A percentile compares a stretch with the other conserved stretches of the same genome.
These are phyloP conservation scores for Bovichtus diacanthus DNA, from an alignment of 2,797 vertebrate genomes.

Conservation along the genomic window DNA sequence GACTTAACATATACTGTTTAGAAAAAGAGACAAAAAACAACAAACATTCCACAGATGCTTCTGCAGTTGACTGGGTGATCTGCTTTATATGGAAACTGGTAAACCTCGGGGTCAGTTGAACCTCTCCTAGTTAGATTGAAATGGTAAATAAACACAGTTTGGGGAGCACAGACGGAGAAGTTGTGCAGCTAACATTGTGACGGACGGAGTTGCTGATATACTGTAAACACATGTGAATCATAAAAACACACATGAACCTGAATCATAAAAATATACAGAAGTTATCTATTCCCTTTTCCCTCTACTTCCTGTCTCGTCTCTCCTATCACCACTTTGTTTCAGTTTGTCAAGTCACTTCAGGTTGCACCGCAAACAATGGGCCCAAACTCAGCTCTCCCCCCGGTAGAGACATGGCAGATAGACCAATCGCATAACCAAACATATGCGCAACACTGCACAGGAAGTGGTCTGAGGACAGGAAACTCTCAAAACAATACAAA, in stretches of 20 bases:
- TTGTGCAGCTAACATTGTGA: conserved; percentile 19
- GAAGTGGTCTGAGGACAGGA: conserved; percentile 79
- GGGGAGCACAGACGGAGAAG: conserved; percentile 22
- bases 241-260: not conserved
- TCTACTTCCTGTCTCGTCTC: conserved; percentile 22
- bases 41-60: conserved; percentile 84
- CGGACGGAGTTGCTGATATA: conserved; percentile 10
- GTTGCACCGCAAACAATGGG: conserved; percentile 51
- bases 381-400: conserved; percentile 22
- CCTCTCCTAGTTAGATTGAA: conserved; percentile 44
- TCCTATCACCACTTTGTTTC: conserved; percentile 12
- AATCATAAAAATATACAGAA: not conserved
- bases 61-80: conserved; percentile 77
- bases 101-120: conserved; percentile 64
- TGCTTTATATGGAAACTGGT: conserved; percentile 83
- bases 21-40: conserved; percentile 61
- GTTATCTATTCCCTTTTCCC: not conserved
- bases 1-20: conserved; percentile 39
- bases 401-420: conserved; percentile 22
- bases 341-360: conserved; percentile 4
- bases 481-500: conserved; percentile 77
- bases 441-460: conserved; percentile 60
- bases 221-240: not conserved
- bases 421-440: conserved; percentile 4
- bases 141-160: conserved; percentile 62